These are phyloP conservation scores for Penaeus chinensis DNA, from an alignment of 1,140 invertebrate species.

Conservation along the genomic window DNA sequence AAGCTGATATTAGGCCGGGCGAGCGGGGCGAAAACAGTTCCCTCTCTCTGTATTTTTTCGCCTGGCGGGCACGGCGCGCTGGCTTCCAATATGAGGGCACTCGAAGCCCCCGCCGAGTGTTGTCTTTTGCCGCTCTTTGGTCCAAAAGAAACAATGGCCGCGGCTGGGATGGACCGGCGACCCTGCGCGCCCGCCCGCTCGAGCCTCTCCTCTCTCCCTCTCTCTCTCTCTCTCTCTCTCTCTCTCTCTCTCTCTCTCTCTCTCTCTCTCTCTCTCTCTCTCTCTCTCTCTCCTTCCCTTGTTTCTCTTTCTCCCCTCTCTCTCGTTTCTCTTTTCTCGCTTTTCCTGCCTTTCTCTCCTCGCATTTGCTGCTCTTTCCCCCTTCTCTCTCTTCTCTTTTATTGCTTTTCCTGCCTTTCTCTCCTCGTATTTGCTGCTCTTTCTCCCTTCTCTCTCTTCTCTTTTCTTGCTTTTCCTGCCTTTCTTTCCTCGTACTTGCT, in stretches of 20 bases:
- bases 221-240: neutral
- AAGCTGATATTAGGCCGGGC: too few species aligned
- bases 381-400: conserved; percentile 3
- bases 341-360: neutral
- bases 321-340: neutral
- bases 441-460: neutral
- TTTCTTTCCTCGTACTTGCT: neutral
- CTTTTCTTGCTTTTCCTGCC: neutral
- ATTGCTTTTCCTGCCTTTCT: neutral
- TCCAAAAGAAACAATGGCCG: conserved; percentile 44
- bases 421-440: neutral
- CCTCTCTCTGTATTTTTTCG: conserved; percentile 23
- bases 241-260: neutral
- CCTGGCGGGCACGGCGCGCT: conserved; percentile 23
- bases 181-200: neutral
- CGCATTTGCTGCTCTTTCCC: neutral
- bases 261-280: neutral
- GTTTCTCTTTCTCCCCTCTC: neutral
- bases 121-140: conserved; percentile 48
- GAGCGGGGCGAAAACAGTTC: too few species aligned
- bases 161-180: too few species aligned
- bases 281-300: neutral
- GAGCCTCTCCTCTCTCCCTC: neutral
- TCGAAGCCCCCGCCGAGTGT: conserved; percentile 20
- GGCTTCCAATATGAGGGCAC: conserved; percentile 40